Evolutionary conservation across 1,140 invertebrate genomes (phyloP).

Genomic region (Nephotettix cincticeps): DNA sequence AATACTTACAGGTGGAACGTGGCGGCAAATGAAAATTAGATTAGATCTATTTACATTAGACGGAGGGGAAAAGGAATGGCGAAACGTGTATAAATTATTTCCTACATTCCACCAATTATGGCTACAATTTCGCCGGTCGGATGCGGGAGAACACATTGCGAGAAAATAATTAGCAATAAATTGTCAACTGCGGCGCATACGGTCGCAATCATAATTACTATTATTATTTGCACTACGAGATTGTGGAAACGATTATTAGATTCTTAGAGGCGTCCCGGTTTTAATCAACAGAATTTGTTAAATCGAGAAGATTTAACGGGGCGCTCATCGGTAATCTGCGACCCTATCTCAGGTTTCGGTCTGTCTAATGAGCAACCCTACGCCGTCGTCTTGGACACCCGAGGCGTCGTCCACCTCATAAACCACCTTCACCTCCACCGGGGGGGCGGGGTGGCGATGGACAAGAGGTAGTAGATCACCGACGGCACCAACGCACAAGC

Average conservation of each 20-base stretch:
- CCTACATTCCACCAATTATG: slow-evolving; percentile 25
- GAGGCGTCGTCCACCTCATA: too few species aligned
- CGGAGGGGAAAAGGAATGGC: background rate
- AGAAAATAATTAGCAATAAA: slow-evolving; percentile 28
- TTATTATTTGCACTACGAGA: slow-evolving; percentile 24
- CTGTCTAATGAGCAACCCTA: too few species aligned
- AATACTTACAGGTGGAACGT: background rate
- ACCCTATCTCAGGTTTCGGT: background rate
- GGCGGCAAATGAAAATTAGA: slow-evolving; percentile 10
- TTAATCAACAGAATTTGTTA: slow-evolving; percentile 16
- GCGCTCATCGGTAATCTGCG: background rate
- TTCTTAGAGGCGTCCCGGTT: background rate
- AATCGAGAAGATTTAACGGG: slow-evolving; percentile 16
- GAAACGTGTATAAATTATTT: slow-evolving; percentile 27
- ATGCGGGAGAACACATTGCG: slow-evolving; percentile 7
- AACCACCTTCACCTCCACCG: too few species aligned
- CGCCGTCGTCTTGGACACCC: too few species aligned
- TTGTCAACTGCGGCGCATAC: slow-evolving; percentile 20
- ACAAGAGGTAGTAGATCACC: background rate
- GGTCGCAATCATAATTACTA: slow-evolving; percentile 8
- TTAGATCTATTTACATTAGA: slow-evolving; percentile 20
- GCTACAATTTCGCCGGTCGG: slow-evolving; percentile 23
- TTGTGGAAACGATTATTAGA: slow-evolving; percentile 26
- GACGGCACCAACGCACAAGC: background rate
- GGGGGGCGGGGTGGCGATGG: too few species aligned